Evolutionary conservation across 2,888 invertebrate species (phyloP), one percentile per base, ranked within the genome.

Genomic region (Drosophila sordidapex): DNA sequence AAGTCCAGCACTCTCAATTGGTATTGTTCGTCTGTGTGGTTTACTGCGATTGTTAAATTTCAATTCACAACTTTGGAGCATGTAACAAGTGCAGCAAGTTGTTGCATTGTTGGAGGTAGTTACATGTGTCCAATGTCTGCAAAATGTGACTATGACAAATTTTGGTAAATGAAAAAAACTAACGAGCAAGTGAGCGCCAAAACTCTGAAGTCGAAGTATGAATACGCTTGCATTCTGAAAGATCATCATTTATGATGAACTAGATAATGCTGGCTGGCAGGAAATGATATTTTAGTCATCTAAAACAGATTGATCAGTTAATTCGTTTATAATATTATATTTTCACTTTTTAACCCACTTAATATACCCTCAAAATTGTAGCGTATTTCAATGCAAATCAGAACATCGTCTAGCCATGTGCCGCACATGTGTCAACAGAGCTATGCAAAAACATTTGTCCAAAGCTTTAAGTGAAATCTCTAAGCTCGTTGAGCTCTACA

Each of bases 61-160:
- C 75, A 88, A 88, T 83, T 83, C 87, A 83, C 75, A 83, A 83
- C 83, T 83, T 83, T 86, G 73, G 62, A 69, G 73, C 87, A 74
- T 88, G 87, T 86, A 58, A 60, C 89, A 88, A 83, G 83, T 81
- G 79, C 64, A 65, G 81, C 83, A 73, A 83, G 79, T 88, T 88
- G 89, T 83, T 88, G 81, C 83, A 74, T 77, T 86, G 89, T 83
- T 74, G 61, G 56, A 82, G 68, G 61, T 70, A 70, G 70, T 81
- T 78, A 88, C 83, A 83, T 69, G 68, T 81, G 83, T 86, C 76
- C 57, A 48, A 61, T 49, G 66, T 60, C 65, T 57, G 59, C 69
- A 61, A 62, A 58, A 56, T 75, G 68, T 71, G 71, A 54, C 70
- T 38, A 52, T 72, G 76, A 76, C 61, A 82, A 79, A 82, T 79